phyloP scores from a whole-genome alignment of 2,888 invertebrate species.

The Lasius platythorax region DNA sequence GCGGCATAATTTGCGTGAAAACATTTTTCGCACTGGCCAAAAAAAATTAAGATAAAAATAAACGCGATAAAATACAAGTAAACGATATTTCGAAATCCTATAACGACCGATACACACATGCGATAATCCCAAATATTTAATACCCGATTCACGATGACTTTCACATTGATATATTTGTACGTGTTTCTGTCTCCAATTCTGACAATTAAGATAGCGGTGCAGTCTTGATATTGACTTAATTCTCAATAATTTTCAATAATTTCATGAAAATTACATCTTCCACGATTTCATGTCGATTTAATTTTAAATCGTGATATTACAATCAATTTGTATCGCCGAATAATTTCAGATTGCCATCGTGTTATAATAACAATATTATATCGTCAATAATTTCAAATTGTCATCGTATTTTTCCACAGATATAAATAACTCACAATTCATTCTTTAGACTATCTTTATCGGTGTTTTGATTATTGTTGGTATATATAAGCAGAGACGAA shows the following conservation, averaged over 20 bases:
- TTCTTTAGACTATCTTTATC: not conserved
- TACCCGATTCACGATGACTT: constrained; percentile 16
- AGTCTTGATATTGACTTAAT: constrained; percentile 17
- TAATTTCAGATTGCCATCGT: not conserved
- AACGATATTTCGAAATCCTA: constrained; percentile 7
- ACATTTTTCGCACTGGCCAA: not conserved
- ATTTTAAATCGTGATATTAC: not conserved
- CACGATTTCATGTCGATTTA: not conserved
- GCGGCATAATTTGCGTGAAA: not conserved
- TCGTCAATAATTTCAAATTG: not conserved
- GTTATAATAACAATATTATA: not conserved
- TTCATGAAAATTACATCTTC: constrained; percentile 16
- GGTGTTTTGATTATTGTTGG: not conserved
- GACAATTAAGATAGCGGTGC: constrained; percentile 21
- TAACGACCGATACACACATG: not conserved
- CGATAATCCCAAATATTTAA: constrained; percentile 41
- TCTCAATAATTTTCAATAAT: constrained; percentile 22
- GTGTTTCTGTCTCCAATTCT: not conserved
- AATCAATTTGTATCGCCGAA: constrained; percentile 3
- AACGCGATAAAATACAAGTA: not conserved
- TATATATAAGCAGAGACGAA: not conserved
- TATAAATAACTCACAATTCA: not conserved
- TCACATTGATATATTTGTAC: constrained; percentile 2
- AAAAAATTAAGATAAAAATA: not conserved
- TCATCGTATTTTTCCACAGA: not conserved